These are phyloP conservation scores for Andrena bucephala DNA, from an alignment of 2,888 invertebrate species.

Conservation along the genomic window DNA sequence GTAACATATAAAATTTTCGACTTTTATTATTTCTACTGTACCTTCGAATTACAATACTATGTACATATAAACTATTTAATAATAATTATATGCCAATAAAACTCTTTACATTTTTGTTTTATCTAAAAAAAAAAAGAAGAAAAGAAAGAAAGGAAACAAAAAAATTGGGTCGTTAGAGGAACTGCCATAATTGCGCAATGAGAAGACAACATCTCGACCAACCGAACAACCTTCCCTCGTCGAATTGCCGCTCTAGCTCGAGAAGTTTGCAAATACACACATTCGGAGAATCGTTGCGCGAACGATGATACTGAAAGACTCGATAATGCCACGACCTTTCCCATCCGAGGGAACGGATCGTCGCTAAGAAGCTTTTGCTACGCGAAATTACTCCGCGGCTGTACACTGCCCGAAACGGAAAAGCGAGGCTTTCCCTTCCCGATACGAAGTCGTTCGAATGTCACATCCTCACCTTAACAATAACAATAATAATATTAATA, in stretches of 20 bases:
- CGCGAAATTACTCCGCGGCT: conserved; percentile 15
- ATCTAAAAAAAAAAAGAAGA: conserved; percentile 32
- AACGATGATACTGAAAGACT: conserved; percentile 26
- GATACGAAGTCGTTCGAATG: conserved; percentile 35
- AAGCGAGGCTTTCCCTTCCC: background rate
- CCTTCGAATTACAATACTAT: conserved; percentile 72
- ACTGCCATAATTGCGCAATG: conserved; percentile 60
- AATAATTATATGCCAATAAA: conserved; percentile 67
- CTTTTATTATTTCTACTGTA: conserved; percentile 66
- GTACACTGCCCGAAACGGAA: conserved; percentile 19
- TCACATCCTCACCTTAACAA: conserved; percentile 48
- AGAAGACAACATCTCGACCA: conserved; percentile 37
- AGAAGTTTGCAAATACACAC: conserved; percentile 36
- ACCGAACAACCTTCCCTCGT: conserved; percentile 7
- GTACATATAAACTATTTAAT: conserved; percentile 69
- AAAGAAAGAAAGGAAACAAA: background rate
- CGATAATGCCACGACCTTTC: conserved; percentile 20
- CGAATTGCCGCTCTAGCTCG: conserved; percentile 18
- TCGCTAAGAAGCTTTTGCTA: conserved; percentile 7
- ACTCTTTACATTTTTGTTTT: conserved; percentile 64
- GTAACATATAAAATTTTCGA: conserved; percentile 56
- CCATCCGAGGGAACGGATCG: conserved; percentile 6
- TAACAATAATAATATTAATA: conserved; percentile 30
- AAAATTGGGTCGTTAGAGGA: conserved; percentile 50
- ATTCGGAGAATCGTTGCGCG: conserved; percentile 9